A percentile compares a stretch with the other conserved stretches of the same genome.
phyloP scores from a whole-genome alignment of 2,888 invertebrate genomes.

The Dynastes maya region DNA sequence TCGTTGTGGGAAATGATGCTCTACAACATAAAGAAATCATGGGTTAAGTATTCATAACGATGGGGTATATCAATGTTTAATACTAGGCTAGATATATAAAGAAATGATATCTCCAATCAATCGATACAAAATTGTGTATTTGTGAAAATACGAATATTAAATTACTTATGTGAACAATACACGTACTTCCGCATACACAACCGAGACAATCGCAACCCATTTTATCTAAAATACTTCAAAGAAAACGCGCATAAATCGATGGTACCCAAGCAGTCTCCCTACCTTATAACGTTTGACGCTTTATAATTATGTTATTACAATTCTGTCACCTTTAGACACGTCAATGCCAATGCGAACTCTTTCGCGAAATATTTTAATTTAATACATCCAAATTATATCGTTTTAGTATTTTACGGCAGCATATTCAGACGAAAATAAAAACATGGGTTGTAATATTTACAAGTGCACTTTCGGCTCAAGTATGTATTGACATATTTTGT shows the following conservation, averaged over 20 bases:
- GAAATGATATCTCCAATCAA: no score
- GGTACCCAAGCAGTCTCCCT: background rate
- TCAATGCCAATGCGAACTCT: background rate
- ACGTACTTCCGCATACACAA: constrained; percentile 43
- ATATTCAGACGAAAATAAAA: background rate
- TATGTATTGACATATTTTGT: background rate
- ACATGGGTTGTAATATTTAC: constrained; percentile 41
- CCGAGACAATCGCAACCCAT: constrained; percentile 36
- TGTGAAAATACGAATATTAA: background rate
- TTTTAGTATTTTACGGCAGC: no score
- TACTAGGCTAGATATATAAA: no score
- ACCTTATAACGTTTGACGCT: constrained; percentile 15
- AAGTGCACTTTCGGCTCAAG: constrained; percentile 38
- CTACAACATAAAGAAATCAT: constrained; percentile 23
- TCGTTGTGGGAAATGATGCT: constrained; percentile 45
- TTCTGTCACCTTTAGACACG: background rate
- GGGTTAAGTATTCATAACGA: background rate
- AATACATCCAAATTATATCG: no score
- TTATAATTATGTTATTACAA: background rate
- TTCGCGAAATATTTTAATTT: no score
- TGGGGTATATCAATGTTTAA: no score
- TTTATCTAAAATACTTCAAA: background rate
- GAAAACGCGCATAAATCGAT: background rate
- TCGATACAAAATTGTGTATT: background rate
- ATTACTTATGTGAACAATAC: background rate